Evolutionary conservation across 1,140 invertebrate genomes (phyloP).

Genomic region (Lordiphosa collinella): DNA sequence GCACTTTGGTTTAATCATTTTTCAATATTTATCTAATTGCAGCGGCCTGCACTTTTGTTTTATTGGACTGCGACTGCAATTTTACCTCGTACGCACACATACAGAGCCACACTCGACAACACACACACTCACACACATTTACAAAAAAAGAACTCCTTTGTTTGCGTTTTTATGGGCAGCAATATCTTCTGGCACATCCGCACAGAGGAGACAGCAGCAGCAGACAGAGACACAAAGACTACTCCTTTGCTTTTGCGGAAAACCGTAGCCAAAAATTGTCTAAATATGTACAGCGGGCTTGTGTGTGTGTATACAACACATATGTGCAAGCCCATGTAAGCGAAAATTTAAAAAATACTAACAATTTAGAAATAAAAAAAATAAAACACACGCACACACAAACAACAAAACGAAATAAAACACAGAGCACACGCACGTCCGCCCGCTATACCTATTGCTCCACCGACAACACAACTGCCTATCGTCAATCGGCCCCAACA

Average conservation of each 20-base stretch:
- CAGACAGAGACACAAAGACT: constrained; percentile 6
- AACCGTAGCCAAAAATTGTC: constrained; percentile 1
- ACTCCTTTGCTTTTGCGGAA: constrained; percentile 16
- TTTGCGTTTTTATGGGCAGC: constrained; percentile 46
- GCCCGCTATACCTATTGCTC: constrained; percentile 19
- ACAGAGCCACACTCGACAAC: constrained; percentile 13
- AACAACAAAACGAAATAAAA: constrained; percentile 16
- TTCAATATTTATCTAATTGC: constrained; percentile 43
- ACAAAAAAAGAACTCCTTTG: constrained; percentile 60
- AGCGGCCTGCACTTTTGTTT: constrained; percentile 22
- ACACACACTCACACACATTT: constrained; percentile 29
- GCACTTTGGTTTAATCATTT: constrained; percentile 31
- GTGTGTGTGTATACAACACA: no score
- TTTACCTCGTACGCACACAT: constrained; percentile 27
- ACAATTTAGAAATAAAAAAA: constrained; percentile 26
- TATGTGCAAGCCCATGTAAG: not conserved
- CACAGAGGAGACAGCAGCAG: constrained; percentile 9
- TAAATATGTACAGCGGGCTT: no score
- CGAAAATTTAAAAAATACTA: constrained; percentile 3
- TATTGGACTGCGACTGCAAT: constrained; percentile 34
- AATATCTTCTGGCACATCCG: constrained; percentile 17
- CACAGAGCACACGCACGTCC: constrained; percentile 37
- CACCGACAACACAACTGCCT: not conserved
- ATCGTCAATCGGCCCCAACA: no score
- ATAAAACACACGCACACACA: constrained; percentile 38